These are phyloP conservation scores for Hylia prasina DNA, from an alignment of 2,113 vertebrate genomes.

Conservation along the genomic window DNA sequence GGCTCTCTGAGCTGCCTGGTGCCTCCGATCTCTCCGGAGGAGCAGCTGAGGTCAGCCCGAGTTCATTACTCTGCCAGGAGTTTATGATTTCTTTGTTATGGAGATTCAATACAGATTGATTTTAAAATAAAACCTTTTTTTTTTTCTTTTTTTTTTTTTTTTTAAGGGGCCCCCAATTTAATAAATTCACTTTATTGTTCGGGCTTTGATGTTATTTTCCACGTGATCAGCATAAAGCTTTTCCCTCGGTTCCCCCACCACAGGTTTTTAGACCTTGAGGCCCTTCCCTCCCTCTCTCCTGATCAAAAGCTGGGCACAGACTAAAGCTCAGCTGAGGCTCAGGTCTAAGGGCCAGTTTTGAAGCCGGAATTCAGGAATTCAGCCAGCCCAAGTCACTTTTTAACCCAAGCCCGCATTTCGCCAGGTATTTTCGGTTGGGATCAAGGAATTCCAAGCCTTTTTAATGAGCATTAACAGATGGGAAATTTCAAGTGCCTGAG, in stretches of 20 bases:
- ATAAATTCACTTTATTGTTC: constrained; percentile 44
- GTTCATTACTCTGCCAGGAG: constrained; percentile 7
- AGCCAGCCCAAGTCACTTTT: not conserved
- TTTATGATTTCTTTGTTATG: constrained; percentile 49
- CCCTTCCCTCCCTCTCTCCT: not conserved
- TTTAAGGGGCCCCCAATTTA: not conserved
- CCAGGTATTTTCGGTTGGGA: not conserved
- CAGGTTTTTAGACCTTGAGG: not conserved
- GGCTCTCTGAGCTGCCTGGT: not conserved
- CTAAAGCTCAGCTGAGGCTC: not conserved
- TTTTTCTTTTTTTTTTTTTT: not conserved
- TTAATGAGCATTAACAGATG: not conserved
- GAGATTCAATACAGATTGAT: constrained; percentile 39
- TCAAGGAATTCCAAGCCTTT: not conserved
- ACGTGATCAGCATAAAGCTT: constrained; percentile 18
- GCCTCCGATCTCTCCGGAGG: not conserved
- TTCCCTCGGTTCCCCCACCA: not conserved
- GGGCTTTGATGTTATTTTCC: constrained; percentile 21
- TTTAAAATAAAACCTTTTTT: constrained; percentile 25
- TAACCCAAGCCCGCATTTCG: not conserved
- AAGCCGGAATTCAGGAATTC: not conserved
- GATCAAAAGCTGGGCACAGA: not conserved
- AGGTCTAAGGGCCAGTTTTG: not conserved
- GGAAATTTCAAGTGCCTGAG: not conserved
- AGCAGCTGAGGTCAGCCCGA: not conserved